Evolutionary conservation across 2,888 invertebrate species (phyloP), one percentile per base, ranked within the genome.

Genomic region (Heliconius cydno): DNA sequence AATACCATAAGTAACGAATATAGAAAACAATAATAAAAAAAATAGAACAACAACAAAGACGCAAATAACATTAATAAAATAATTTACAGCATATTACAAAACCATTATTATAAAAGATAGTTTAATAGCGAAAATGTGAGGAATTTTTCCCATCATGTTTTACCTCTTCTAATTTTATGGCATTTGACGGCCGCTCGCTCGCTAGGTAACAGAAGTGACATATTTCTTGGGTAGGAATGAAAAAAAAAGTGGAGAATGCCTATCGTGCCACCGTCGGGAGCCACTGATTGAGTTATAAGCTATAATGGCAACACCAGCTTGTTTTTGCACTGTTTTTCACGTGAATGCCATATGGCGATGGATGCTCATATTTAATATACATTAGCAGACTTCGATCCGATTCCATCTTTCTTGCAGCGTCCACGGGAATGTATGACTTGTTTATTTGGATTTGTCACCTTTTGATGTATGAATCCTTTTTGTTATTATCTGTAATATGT

Each of bases 211-310:
- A 86, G 85, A 86, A 85, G 84, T 88, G 88, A 89, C 89, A 88
- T 89, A 90, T 89, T 87, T 89, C 87, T 87, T 86, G 85, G 81
- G 72, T 85, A 87, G 87, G 91, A 91, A 92, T 90, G 90, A 87
- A 91, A 89, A 92, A 93, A 81, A 93, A 94, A 93, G 90, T 92
- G 90, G 91, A 90, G 92, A 93, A 94, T 94, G 92, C 92, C 92
- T 90, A 90, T 89, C 90, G 88, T 85, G 88, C 88, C 88, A 86
- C 86, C 86, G 86, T 86, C 88, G 86, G 87, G 81, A 87, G 83
- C 87, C 83, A 87, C 90, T 94, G 94, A 94, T 94, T 94, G 94
- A 94, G 94, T 94, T 94, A 94, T 94, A 93, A 94, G 91, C 92
- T 92, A 92, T 92, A 93, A 94, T 93, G 92, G 92, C 92, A 88